Conservation (phyloP, 2,888 invertebrate species). For the Prostheceraeus crozeri region DNA sequence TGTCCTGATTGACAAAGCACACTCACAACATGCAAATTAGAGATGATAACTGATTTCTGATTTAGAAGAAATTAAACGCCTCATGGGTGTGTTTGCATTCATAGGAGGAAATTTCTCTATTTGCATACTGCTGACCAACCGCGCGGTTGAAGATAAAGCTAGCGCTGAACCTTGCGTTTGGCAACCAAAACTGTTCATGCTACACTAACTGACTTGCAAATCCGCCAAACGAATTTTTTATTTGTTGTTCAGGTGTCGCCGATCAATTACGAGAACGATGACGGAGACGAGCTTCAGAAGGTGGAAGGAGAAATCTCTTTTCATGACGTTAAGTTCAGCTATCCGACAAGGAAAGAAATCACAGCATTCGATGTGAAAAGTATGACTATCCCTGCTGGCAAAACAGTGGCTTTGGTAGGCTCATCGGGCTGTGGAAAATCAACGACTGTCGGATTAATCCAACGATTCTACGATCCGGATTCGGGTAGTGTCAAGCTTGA, state of each 20-base stretch:
- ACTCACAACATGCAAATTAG: too few relatives aligned
- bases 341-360: conserved; percentile 50
- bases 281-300: background rate
- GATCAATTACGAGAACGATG: background rate
- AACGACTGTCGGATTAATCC: background rate
- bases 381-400: background rate
- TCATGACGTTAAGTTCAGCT: conserved; percentile 51
- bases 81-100: too few relatives aligned
- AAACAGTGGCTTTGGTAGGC: conserved; percentile 11
- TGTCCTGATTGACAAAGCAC: too few relatives aligned
- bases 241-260: background rate
- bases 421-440: conserved; percentile 3
- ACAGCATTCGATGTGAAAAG: background rate
- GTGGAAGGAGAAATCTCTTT: conserved; percentile 48
- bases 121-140: too few relatives aligned
- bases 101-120: too few relatives aligned
- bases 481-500: background rate
- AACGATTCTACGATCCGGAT: conserved; percentile 23
- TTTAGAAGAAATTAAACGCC: too few relatives aligned
- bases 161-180: too few relatives aligned
- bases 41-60: too few relatives aligned
- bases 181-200: too few relatives aligned
- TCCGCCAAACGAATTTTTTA: too few relatives aligned
- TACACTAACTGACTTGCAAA: too few relatives aligned
- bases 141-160: too few relatives aligned